Evolutionary conservation across 2,797 vertebrate genomes (phyloP), one percentile per base, ranked within the genome.

Genomic region (Selene dorsalis): DNA sequence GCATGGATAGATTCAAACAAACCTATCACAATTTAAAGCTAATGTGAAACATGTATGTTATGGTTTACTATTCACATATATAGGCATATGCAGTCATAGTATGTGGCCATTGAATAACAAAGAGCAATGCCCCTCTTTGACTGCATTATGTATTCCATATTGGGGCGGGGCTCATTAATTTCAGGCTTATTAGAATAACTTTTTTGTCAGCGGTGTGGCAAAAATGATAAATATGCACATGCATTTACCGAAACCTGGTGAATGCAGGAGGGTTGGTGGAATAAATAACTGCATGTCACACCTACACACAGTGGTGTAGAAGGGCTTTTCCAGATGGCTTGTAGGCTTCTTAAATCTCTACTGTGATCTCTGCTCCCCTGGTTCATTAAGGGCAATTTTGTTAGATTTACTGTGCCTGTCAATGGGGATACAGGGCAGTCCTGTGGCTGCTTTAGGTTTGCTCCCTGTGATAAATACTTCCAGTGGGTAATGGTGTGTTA

Each of bases 331-430:
- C 82, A 75, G 65, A 48, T 35, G 69, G 48, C 70, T 62, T 80
- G 55, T 43, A 30, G 66, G 45, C 66, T 50, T 78, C 57, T 55
- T 83, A 88, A 79, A 88, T 87, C 82, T 83, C 62, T 1, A 3
- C 78, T 68, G 66, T 87, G 84, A 87, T 89, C 86, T 84, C 61
- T 87, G 85, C 79, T 55, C 69, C 66, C 50, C 69, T 52, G 83
- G 60, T 84, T 81, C 85, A 90, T 92, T 90, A 88, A 73, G 67
- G 79, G 67, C 75, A 83, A 82, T 90, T 89, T 80, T 59, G 60
- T 84, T 63, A 72, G 86, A 89, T 90, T 82, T 89, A 92, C 63
- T 52, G 85, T 14, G 35, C 39, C 75, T 77, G 83, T 82, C 63
- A 12, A 68, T 16, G 22, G 50, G 65, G 59, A 75, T 43, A 70